phyloP scores from a whole-genome alignment of 2,797 vertebrate genomes.

The Morus bassanus region DNA sequence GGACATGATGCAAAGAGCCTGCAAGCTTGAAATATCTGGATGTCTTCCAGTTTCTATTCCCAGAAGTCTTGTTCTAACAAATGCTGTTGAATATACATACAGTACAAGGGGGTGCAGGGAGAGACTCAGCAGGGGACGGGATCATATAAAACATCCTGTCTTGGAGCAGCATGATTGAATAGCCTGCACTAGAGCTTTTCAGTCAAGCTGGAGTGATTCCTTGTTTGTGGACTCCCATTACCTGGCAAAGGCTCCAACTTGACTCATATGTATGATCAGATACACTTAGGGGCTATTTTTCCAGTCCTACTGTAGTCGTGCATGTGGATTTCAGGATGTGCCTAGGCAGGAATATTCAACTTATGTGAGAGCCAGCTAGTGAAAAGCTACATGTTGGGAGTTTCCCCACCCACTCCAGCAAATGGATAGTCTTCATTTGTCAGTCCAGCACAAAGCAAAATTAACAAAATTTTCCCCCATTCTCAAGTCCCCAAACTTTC shows the following conservation, averaged over 20 bases:
- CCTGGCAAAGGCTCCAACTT: not conserved
- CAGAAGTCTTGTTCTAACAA: slow-evolving; percentile 36
- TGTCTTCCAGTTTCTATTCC: slow-evolving; percentile 45
- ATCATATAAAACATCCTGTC: not conserved
- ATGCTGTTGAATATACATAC: not conserved
- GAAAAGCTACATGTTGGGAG: not conserved
- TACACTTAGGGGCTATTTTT: not conserved
- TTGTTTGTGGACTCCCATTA: not conserved
- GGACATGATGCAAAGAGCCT: slow-evolving; percentile 35
- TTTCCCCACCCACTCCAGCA: not conserved
- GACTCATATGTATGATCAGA: not conserved
- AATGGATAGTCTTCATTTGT: not conserved
- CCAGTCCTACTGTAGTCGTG: not conserved
- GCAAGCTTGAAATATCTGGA: slow-evolving; percentile 41
- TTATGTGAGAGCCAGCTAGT: not conserved
- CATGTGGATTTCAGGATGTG: not conserved
- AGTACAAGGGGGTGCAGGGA: not conserved
- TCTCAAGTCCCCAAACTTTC: not conserved
- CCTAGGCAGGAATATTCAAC: not conserved
- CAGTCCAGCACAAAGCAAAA: not conserved
- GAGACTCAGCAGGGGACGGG: not conserved
- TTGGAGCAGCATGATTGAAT: not conserved
- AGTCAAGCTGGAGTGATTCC: not conserved
- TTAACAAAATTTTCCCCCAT: not conserved
- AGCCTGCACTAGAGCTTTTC: not conserved